Base-by-base conservation (phyloP, 1,140 invertebrate genomes). In the Drosophila nebulosa region DNA sequence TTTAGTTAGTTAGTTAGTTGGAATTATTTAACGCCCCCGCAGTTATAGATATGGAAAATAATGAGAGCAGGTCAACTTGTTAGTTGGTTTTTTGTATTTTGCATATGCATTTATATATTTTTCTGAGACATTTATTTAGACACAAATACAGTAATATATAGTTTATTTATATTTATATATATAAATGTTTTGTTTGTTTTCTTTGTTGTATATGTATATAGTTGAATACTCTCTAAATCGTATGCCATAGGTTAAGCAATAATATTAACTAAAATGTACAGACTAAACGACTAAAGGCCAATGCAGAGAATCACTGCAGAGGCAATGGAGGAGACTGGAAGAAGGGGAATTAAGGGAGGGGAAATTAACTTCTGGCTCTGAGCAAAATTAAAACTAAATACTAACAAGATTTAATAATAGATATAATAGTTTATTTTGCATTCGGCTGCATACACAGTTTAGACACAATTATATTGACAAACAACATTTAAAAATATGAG, bases 111-210 rank as follows among this genome's bases (percentile, higher is more conserved):
- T 39, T 55, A 76, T 76, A 76, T 75, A 69, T 64, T 76, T 86
- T 78, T 86, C 83, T 88, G 81, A 86, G 83, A 86, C 81, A 86
- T 86, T 86, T 86, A 86, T 86, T 74, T 86, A 86, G 83, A 86
- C 81, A 86, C 81, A 88, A 86, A 86, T 88, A 81, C 67, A 86
- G 39, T 46, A 46, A 86, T 79, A 69, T 80, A 74, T 67, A 39
- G 39, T 63, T 58, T 74, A 74, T 30, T 73, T 74, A 59, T 64
- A 75, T 55, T 50, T 74, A 35, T 69, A 57, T 65, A n/a, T 60
- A 72, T 39, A 62, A 73, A 75, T 64, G n/a, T n/a, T n/a, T n/a
- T n/a, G n/a, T n/a, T n/a, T n/a, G n/a, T n/a, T n/a, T n/a, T n/a
- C n/a, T n/a, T n/a, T n/a, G n/a, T 60, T 68, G 24, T 67, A 42